Evolutionary conservation across 2,888 invertebrate genomes (phyloP).

Genomic region (Leuctra nigra): DNA sequence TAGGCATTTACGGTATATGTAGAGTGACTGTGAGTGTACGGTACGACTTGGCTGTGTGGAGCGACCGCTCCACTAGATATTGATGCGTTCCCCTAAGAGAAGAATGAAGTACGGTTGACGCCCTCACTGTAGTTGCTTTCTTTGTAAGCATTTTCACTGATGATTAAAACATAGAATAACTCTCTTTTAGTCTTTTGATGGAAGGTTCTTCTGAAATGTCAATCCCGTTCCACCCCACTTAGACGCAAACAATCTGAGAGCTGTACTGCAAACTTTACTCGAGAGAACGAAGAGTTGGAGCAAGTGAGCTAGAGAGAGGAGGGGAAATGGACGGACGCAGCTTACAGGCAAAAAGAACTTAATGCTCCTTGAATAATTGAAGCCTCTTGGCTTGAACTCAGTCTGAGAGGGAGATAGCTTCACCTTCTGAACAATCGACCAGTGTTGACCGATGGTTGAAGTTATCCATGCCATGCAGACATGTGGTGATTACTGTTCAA

Average conservation of each 20-base stretch:
- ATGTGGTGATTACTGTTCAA: too few species aligned
- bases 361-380: slow-evolving; percentile 7
- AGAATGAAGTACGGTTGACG: too few species aligned
- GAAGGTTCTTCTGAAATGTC: neutral
- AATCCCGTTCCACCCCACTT: neutral
- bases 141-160: neutral
- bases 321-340: neutral
- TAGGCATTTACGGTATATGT: too few species aligned
- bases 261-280: neutral
- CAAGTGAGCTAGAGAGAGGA: neutral
- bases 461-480: too few species aligned
- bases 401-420: too few species aligned
- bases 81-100: too few species aligned
- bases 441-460: too few species aligned
- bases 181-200: neutral
- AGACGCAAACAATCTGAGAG: neutral
- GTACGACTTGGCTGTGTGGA: too few species aligned
- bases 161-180: neutral
- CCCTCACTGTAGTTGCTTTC: neutral
- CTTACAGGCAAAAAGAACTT: neutral
- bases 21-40: too few species aligned
- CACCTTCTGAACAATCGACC: too few species aligned
- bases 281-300: neutral
- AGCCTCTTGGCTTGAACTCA: too few species aligned
- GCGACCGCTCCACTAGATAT: too few species aligned